Percentiles rank a stretch among this genome's conserved stretches.
Evolutionary conservation across 2,113 vertebrate species (phyloP).

Genomic region (Dipodomys spectabilis): DNA sequence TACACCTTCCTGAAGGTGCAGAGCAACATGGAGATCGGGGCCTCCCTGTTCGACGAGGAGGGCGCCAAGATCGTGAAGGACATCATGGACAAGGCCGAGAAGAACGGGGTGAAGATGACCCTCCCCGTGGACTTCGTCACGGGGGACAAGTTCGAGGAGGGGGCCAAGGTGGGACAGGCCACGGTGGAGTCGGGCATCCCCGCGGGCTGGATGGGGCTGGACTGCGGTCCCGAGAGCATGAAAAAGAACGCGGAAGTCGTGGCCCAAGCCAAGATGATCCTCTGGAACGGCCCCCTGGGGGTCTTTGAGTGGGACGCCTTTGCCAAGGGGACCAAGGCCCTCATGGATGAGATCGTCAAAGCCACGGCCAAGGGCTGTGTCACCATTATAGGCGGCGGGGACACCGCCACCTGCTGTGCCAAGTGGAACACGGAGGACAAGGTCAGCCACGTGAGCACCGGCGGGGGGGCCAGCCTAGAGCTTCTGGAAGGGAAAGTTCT

Average conservation of each 20-base stretch:
- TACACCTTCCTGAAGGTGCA: conserved; percentile 98
- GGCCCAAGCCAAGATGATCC: conserved; percentile 93
- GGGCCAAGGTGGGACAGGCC: conserved; percentile 90
- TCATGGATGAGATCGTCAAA: conserved; percentile 98
- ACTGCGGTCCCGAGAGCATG: conserved; percentile 95
- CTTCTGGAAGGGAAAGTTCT: conserved; percentile 98
- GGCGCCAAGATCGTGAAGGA: conserved; percentile 96
- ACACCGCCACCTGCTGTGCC: conserved; percentile 98
- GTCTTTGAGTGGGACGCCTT: conserved; percentile 98
- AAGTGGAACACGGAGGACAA: conserved; percentile 99
- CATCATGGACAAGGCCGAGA: conserved; percentile 95
- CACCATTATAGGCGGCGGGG: conserved; percentile 98
- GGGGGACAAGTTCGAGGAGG: conserved; percentile 95
- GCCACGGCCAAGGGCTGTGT: conserved; percentile 92
- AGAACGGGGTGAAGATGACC: conserved; percentile 94
- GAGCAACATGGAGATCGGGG: conserved; percentile 98
- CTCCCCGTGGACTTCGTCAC: conserved; percentile 96
- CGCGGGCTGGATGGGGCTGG: conserved; percentile 96
- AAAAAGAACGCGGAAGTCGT: conserved; percentile 91
- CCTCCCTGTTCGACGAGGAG: conserved; percentile 95
- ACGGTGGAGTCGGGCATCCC: conserved; percentile 93
- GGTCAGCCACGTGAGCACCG: conserved; percentile 98
- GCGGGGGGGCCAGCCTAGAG: conserved; percentile 97
- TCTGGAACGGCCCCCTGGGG: conserved; percentile 97
- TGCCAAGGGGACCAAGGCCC: conserved; percentile 93